Percentiles rank a stretch among this genome's conserved stretches.
phyloP scores from a whole-genome alignment of 2,888 invertebrate genomes.

The Cremastobaeus sp. region DNA sequence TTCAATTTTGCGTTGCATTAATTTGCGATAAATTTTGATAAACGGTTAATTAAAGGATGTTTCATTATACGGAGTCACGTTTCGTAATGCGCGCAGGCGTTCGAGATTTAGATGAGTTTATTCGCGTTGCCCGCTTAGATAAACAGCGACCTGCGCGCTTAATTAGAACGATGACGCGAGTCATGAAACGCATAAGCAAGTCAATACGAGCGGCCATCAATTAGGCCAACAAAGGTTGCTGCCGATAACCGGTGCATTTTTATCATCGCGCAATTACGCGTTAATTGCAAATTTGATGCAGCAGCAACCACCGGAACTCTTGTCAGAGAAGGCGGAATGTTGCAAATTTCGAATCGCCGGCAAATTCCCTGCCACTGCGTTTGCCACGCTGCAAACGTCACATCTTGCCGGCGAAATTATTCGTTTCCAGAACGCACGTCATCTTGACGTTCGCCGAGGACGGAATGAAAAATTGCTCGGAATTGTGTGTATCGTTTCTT shows the following conservation, averaged over 20 bases:
- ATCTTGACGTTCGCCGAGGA: conserved; percentile 2
- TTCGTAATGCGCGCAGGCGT: conserved; percentile 23
- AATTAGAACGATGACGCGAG: conserved; percentile 21
- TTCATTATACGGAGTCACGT: conserved; percentile 40
- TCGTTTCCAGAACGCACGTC: conserved; percentile 10
- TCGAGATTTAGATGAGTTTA: conserved; percentile 27
- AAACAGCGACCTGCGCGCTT: conserved; percentile 17
- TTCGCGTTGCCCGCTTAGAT: conserved; percentile 27
- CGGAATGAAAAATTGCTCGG: conserved; percentile 20
- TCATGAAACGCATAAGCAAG: conserved; percentile 2
- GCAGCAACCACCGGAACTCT: no score
- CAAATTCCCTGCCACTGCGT: no score
- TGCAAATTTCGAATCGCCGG: no score
- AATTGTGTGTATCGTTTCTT: conserved; percentile 33
- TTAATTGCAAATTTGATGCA: no score
- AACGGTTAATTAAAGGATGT: conserved; percentile 52
- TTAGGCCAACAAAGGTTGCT: no score
- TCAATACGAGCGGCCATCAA: no score
- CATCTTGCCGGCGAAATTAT: no score
- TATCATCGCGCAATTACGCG: no score
- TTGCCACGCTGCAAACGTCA: no score
- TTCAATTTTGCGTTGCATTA: conserved; percentile 55
- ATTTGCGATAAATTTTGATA: conserved; percentile 57
- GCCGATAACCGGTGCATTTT: no score
- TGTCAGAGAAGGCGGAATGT: no score